Percentiles rank a stretch among this genome's conserved stretches.
Conservation (phyloP, 2,888 invertebrate species). For the Endotricha flammealis region DNA sequence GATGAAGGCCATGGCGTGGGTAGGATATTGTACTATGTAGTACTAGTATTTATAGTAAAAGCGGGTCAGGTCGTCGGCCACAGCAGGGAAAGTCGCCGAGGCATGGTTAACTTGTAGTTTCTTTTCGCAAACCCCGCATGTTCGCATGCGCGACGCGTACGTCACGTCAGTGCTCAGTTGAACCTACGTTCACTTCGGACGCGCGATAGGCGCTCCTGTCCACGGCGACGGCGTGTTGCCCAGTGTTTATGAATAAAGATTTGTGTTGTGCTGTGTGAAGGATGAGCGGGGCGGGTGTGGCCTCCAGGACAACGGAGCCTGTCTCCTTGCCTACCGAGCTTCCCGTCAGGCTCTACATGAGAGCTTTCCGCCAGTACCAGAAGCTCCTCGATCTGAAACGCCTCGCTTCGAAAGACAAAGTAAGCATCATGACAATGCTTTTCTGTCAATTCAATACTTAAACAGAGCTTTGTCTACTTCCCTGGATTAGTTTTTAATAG, state of each 20-base stretch:
- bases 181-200: constrained; percentile 74
- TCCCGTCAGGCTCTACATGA: constrained; percentile 74
- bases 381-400: constrained; percentile 78
- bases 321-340: constrained; percentile 48
- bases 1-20: constrained; percentile 15
- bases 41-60: constrained; percentile 47
- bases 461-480: background rate
- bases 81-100: constrained; percentile 63
- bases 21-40: constrained; percentile 23
- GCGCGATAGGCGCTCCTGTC: constrained; percentile 59
- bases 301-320: constrained; percentile 51
- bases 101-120: constrained; percentile 53
- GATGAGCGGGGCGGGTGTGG: constrained; percentile 65
- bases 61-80: constrained; percentile 61
- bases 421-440: constrained; percentile 39
- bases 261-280: constrained; percentile 44
- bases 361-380: constrained; percentile 81
- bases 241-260: constrained; percentile 52
- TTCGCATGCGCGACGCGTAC: constrained; percentile 61
- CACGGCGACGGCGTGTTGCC: constrained; percentile 34
- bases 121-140: constrained; percentile 59
- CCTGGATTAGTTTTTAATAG: constrained; percentile 5
- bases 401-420: constrained; percentile 72
- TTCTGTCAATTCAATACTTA: constrained; percentile 3
- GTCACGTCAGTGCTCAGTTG: constrained; percentile 67